A percentile compares a stretch with the other conserved stretches of the same genome.
phyloP scores from a whole-genome alignment of 2,113 vertebrate genomes.

The Eulemur rufifrons region DNA sequence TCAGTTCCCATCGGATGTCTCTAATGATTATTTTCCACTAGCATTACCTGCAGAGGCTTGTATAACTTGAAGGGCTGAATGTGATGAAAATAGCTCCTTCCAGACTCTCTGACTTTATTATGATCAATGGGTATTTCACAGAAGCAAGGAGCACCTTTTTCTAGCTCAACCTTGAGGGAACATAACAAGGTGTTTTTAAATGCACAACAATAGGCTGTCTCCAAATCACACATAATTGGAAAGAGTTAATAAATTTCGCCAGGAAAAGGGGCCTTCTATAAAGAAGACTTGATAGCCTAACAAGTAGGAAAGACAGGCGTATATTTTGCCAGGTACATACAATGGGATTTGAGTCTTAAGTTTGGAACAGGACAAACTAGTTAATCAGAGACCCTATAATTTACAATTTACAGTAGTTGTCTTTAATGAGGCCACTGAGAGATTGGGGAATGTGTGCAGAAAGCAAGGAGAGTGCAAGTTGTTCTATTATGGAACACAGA shows the following conservation, averaged over 20 bases:
- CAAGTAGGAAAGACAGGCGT: constrained; percentile 25
- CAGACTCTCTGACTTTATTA: background rate
- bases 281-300: constrained; percentile 45
- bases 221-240: background rate
- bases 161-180: constrained; percentile 19
- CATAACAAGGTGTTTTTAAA: constrained; percentile 19
- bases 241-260: constrained; percentile 29
- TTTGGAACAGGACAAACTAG: constrained; percentile 46
- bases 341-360: constrained; percentile 62
- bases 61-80: constrained; percentile 17
- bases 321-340: background rate
- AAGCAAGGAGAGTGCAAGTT: constrained; percentile 51
- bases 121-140: constrained; percentile 24
- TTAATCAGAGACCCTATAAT: constrained; percentile 62
- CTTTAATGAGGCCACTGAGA: constrained; percentile 67
- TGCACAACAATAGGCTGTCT: background rate
- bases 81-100: constrained; percentile 47
- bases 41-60: background rate
- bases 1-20: constrained; percentile 39
- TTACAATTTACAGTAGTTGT: constrained; percentile 68
- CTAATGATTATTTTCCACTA: constrained; percentile 63
- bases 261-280: constrained; percentile 41
- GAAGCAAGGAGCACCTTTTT: background rate
- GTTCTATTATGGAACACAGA: constrained; percentile 53
- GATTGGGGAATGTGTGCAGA: constrained; percentile 50